Evolutionary conservation across 2,888 invertebrate genomes (phyloP).

Genomic region (Latrodectus elegans): DNA sequence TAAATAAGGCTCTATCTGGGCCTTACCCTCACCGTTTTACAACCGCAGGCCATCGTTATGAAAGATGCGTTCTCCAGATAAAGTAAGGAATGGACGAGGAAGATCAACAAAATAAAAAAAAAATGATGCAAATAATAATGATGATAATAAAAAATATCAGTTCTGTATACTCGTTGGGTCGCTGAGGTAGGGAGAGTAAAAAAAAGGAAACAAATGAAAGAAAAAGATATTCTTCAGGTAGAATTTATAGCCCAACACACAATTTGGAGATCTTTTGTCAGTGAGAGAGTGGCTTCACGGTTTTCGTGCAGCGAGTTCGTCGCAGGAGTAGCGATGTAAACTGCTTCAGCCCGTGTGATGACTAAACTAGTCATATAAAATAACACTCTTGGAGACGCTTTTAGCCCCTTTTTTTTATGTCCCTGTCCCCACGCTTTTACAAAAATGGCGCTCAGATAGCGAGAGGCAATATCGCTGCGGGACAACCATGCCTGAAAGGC

Average conservation of each 20-base stretch:
- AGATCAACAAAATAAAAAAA: neutral
- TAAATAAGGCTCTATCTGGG: constrained; percentile 59
- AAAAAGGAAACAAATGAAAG: constrained; percentile 11
- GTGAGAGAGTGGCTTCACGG: constrained; percentile 10
- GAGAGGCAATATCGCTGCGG: constrained; percentile 21
- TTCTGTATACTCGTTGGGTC: neutral
- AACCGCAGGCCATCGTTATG: constrained; percentile 52
- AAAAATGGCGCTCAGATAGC: constrained; percentile 3
- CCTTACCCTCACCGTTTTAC: constrained; percentile 25
- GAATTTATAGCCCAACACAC: constrained; percentile 59
- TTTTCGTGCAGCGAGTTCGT: neutral
- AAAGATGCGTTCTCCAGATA: constrained; percentile 56
- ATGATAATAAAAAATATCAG: constrained; percentile 1
- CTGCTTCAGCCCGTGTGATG: neutral
- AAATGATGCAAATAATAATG: constrained; percentile 38
- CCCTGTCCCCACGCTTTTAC: neutral
- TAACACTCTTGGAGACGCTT: constrained; percentile 39
- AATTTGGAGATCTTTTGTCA: constrained; percentile 61
- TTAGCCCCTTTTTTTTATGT: constrained; percentile 29
- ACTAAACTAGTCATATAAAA: constrained; percentile 44
- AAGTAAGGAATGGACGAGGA: constrained; percentile 7
- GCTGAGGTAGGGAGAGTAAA: neutral
- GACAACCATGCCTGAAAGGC: constrained; percentile 8
- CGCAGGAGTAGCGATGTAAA: neutral
- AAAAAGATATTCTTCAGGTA: constrained; percentile 6